phyloP scores from a whole-genome alignment of 1,140 invertebrate species.

The Formica selysi region DNA sequence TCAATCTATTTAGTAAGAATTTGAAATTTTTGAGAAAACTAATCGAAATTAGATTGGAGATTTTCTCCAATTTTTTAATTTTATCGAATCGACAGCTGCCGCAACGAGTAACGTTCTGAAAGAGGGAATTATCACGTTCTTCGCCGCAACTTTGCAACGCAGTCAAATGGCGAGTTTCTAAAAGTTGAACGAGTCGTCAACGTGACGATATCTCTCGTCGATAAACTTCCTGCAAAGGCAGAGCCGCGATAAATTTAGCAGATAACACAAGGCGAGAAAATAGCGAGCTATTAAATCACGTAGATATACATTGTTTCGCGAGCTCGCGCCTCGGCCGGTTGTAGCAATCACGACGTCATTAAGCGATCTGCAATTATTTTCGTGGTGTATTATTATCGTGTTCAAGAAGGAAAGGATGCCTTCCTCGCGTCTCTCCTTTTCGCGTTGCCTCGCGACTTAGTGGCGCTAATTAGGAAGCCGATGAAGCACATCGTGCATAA shows the following conservation, averaged over 20 bases:
- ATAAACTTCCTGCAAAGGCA: conserved; percentile 26
- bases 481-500: conserved; percentile 38
- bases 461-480: conserved; percentile 55
- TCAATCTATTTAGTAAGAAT: not conserved
- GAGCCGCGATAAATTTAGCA: conserved; percentile 8
- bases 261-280: conserved; percentile 47
- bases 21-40: not conserved
- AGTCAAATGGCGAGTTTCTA: not conserved
- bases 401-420: conserved; percentile 57
- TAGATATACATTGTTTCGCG: conserved; percentile 53
- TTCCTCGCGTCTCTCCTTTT: not conserved
- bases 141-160: not conserved
- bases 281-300: conserved; percentile 47
- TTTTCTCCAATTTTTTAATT: not conserved
- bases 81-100: not conserved
- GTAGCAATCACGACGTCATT: conserved; percentile 56
- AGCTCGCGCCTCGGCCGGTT: conserved; percentile 15
- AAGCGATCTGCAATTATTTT: conserved; percentile 61
- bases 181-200: conserved; percentile 11
- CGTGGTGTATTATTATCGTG: conserved; percentile 49
- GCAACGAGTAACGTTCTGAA: not conserved
- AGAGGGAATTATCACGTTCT: not conserved
- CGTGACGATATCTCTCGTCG: conserved; percentile 9
- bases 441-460: conserved; percentile 32
- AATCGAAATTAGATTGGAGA: not conserved